phyloP scores from a whole-genome alignment of 2,888 invertebrate genomes.

The Drepanosiphum platanoidis region DNA sequence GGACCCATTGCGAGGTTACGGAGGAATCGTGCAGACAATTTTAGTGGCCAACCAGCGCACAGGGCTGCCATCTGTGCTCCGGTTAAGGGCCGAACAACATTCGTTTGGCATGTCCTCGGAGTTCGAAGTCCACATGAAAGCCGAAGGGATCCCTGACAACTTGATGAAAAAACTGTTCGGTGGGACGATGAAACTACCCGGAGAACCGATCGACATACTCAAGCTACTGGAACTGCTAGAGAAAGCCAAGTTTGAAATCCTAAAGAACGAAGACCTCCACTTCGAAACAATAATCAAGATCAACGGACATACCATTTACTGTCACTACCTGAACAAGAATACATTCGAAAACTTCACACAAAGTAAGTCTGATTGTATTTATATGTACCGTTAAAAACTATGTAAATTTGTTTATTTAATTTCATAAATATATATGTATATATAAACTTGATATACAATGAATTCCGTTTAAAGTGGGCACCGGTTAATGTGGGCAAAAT shows the following conservation, averaged over 20 bases:
- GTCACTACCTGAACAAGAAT: constrained; percentile 75
- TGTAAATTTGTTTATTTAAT: no score
- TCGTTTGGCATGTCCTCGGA: constrained; percentile 69
- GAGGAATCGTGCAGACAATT: constrained; percentile 72
- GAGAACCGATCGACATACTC: background rate
- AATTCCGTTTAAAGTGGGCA: background rate
- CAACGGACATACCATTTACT: constrained; percentile 69
- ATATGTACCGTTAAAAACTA: no score
- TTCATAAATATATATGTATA: no score
- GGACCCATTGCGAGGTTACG: constrained; percentile 73
- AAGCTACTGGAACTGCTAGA: constrained; percentile 61
- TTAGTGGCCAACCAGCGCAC: constrained; percentile 75
- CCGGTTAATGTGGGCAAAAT: background rate
- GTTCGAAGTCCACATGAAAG: constrained; percentile 43
- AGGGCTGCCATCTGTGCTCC: constrained; percentile 74
- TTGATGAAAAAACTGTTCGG: constrained; percentile 10
- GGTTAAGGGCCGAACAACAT: constrained; percentile 72
- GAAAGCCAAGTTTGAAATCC: constrained; percentile 63
- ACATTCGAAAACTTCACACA: constrained; percentile 73
- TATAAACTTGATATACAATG: no score
- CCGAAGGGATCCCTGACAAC: constrained; percentile 27
- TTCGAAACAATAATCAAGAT: constrained; percentile 65
- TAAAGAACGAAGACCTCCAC: constrained; percentile 64
- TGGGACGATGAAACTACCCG: background rate
- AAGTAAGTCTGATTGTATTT: constrained; percentile 72